Evolutionary conservation across 2,113 vertebrate genomes (phyloP).

Genomic region (Ornithorhynchus anatinus): DNA sequence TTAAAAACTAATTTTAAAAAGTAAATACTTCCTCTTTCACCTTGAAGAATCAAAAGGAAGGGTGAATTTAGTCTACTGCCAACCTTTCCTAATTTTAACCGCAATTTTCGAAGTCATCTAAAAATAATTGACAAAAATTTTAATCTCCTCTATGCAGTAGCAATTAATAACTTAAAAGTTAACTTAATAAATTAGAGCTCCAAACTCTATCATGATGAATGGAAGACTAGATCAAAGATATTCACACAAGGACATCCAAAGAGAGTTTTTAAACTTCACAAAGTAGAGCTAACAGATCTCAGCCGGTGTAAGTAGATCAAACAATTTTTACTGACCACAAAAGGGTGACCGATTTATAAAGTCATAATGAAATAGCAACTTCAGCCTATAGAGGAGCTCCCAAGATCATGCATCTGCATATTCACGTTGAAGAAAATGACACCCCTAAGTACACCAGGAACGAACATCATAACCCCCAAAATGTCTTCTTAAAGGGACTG

Average conservation of each 20-base stretch:
- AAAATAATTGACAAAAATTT: no score
- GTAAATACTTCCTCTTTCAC: no score
- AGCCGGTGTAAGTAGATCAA: constrained; percentile 10
- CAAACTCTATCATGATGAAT: background rate
- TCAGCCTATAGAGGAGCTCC: background rate
- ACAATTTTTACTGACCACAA: background rate
- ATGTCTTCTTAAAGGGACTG: background rate
- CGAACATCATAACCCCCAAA: constrained; percentile 12
- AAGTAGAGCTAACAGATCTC: background rate
- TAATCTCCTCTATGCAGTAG: background rate
- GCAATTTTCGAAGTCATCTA: no score
- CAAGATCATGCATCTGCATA: background rate
- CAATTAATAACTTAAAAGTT: constrained; percentile 14
- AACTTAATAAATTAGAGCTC: constrained; percentile 15
- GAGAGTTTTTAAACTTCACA: background rate
- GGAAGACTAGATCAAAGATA: constrained; percentile 24
- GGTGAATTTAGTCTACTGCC: no score
- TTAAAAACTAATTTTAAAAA: no score
- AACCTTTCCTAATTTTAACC: no score
- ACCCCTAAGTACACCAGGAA: background rate
- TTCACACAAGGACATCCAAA: background rate
- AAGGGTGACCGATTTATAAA: constrained; percentile 4
- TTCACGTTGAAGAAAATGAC: constrained; percentile 1
- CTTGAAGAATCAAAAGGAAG: no score
- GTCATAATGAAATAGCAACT: constrained; percentile 1